Evolutionary conservation across 2,797 vertebrate species (phyloP), one percentile per base, ranked within the genome.

Genomic region (Hypotaenidia okinawae): DNA sequence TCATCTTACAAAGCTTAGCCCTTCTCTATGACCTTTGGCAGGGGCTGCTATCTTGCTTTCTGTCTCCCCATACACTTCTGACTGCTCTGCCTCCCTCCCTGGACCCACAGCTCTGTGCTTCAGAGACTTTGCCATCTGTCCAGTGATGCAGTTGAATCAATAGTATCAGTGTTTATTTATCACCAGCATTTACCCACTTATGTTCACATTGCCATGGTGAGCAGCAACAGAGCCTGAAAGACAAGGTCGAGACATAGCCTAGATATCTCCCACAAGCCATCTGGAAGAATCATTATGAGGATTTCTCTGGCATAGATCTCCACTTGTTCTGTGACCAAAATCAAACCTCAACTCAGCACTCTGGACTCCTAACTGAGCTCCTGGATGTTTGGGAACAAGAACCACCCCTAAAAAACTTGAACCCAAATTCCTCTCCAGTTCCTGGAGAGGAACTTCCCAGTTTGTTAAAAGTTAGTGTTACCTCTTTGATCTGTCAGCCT

Each of bases 161-260:
- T 89, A 23, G 35, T 59, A 66, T 55, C 28, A 13, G 4, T 41
- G 54, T 73, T 73, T 62, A 70, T 62, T 52, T 91, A 74, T 63
- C 41, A 89, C 17, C 33, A 64, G 49, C 39, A 58, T 86, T 84
- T 86, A 28, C 19, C 18, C 47, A 68, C 17, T 84, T 68, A 55
- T 12, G 35, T 78, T 83, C 58, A 39, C 62, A 93, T 69, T 87
- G 63, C 84, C 74, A 76, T 84, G 70, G 84, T 89, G 27, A 93
- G 67, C 74, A 94, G 84, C 33, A 84, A 73, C 18, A 87, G 37
- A 95, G n/a, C 32, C 83, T 92, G 73, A 94, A 90, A 96, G 32
- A 67, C 8, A 80, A 90, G 95, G 93, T 88, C 92, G 88, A 76
- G 90, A 57, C 49, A 81, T 17, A 85, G 58, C 66, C 80, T 86